These are phyloP conservation scores for Myripristis jacobus DNA, from an alignment of 2,797 vertebrate species.

Conservation along the genomic window DNA sequence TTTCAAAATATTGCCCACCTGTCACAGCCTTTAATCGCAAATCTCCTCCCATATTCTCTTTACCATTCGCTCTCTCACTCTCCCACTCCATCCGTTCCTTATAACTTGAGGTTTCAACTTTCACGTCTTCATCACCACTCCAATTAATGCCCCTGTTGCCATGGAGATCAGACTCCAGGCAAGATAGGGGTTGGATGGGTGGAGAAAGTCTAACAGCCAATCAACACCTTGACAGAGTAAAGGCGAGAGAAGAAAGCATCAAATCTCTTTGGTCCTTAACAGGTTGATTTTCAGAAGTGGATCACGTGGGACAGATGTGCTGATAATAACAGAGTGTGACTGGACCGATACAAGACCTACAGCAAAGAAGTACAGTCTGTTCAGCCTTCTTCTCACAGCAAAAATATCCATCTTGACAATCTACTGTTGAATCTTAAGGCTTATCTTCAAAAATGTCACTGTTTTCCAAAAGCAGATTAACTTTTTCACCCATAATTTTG, in stretches of 20 bases:
- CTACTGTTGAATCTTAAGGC: no score
- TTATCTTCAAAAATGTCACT: no score
- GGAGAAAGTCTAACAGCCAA: constrained; percentile 37
- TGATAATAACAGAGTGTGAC: constrained; percentile 10
- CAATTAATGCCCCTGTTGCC: constrained; percentile 54
- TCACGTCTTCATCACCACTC: constrained; percentile 18
- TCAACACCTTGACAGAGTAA: constrained; percentile 29
- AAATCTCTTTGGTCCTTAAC: constrained; percentile 1
- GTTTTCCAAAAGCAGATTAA: no score
- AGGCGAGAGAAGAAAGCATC: background rate
- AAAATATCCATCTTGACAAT: no score
- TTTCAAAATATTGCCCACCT: background rate
- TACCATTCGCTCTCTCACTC: background rate
- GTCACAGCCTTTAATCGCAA: background rate
- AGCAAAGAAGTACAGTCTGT: background rate
- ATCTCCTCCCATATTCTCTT: background rate
- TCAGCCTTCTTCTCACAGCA: background rate
- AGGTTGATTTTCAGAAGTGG: no score
- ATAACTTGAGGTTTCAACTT: constrained; percentile 22
- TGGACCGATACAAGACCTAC: background rate
- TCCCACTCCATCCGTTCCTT: background rate
- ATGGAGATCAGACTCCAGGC: constrained; percentile 45
- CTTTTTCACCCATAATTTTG: no score
- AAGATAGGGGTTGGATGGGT: constrained; percentile 25
- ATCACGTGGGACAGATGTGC: background rate